Evolutionary conservation across 1,140 invertebrate genomes (phyloP).

Genomic region (Aphidius ervi): DNA sequence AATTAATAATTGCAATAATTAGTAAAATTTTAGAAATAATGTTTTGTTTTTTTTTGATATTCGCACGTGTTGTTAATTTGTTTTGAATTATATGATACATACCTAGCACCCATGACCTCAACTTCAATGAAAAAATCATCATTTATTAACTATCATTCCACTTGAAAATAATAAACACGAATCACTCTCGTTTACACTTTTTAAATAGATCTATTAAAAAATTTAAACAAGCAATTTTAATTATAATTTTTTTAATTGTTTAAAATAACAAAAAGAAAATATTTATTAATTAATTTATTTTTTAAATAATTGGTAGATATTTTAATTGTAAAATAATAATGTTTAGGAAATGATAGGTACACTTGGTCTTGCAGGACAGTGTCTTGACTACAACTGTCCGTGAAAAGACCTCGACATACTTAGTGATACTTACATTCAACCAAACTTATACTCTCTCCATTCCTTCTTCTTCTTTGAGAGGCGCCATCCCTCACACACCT

Average conservation of each 20-base stretch:
- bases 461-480: slow-evolving; percentile 33
- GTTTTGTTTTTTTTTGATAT: neutral
- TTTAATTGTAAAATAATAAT: too few species aligned
- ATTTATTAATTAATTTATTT: too few species aligned
- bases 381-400: slow-evolving; percentile 46
- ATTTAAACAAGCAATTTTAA: neutral
- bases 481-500: slow-evolving; percentile 37
- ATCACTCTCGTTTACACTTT: neutral
- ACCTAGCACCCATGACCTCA: slow-evolving; percentile 23
- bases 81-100: slow-evolving; percentile 16
- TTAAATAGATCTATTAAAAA: too few species aligned
- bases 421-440: slow-evolving; percentile 27
- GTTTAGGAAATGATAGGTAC: slow-evolving; percentile 16
- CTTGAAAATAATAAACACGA: slow-evolving; percentile 8
- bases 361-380: slow-evolving; percentile 32
- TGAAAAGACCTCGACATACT: slow-evolving; percentile 56
- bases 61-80: slow-evolving; percentile 2
- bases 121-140: slow-evolving; percentile 19
- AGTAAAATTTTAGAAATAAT: too few species aligned
- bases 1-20: too few species aligned
- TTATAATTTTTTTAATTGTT: neutral
- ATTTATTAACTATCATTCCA: slow-evolving; percentile 24
- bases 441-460: slow-evolving; percentile 37
- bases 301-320: too few species aligned
- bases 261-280: neutral